Base-by-base conservation (phyloP, 2,888 invertebrate species). In the Tridacna crocea region DNA sequence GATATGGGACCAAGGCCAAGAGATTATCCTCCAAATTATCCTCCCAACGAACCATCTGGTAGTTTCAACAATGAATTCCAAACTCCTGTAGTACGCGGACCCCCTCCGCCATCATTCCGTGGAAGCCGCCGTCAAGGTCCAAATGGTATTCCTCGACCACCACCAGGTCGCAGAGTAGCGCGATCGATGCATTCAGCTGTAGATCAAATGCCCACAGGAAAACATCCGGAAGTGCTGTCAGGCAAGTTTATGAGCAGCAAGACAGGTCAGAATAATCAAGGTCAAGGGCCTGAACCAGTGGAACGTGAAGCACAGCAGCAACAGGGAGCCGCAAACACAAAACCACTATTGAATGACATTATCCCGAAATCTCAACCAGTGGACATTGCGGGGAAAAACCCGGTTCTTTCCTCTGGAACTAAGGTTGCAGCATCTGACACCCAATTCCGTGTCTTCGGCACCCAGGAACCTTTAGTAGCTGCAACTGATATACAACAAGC, bases 91-190 rank as follows among this genome's bases (percentile, higher is more conserved):
- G 70, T 70, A 22, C 70, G 70, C n/a, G 70, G 70, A 19, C 70
- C 70, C 11, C 70, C 70, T 4, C 70, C 70, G 11, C 70, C 70
- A 51, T 70, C 70, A 17, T 70, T 70, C 70, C 70, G 70, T 19
- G 70, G 70, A 3, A 24, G 70, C 13, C 61, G 61, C 24, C 61
- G n/a, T n/a, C 61, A 1, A 24, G 22, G 61, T 22, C 22, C 27
- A 66, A 63, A 63, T 63, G 63, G 63, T 24, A 63, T 63, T 13
- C 46, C 46, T 19, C 66, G n/a, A 4, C 46, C 66, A 4, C 36
- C 36, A 46, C 36, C 36, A 0, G 65, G 65, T 13, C 17, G 26
- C 27, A 26, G 66, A 27, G n/a, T 51, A 13, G 70, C 70, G 4
- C 17, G 70, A 51, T 70, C 70, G 12, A 70, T 70, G 51, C 51